Base-by-base conservation (phyloP, 1,140 invertebrate genomes). In the Rhyacophila brunnea region DNA sequence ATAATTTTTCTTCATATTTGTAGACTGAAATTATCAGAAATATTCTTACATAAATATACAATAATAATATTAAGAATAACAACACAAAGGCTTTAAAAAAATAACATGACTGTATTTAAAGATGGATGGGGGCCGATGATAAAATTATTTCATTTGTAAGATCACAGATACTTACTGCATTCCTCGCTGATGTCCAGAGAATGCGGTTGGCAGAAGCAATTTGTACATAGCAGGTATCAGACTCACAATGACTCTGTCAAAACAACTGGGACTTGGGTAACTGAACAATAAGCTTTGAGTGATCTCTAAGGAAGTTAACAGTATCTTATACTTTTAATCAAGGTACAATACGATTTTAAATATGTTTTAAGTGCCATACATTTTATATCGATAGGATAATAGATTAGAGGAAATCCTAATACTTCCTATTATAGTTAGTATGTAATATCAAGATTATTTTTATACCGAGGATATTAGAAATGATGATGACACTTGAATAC, bases 161-260 rank as follows among this genome's bases (percentile, higher is more conserved):
- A 49, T 49, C 47, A 49, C 47, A 49, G 47, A 49, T 19, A 46
- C 32, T 6, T 19, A 46, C 32, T 6, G 47, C 47, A 49, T 32
- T 49, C 32, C 2, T 14, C 13, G 6, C 9, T 3, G 47, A 34
- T 32, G 19, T 49, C 23, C 7, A 14, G 13, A 49, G 32, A 49
- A 17, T 32, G 47, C 28, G 10, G 6, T 49, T 32, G 9, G 11
- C 11, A 46, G 11, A 23, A 48, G 57, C 49, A 46, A 45, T 59
- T 59, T 59, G 57, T 59, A 59, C 57, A 58, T 52, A 36, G 38
- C 49, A 52, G 57, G 57, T 52, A 57, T 40, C 38, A 40, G 38
- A 40, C 38, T 40, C n/a, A n/a, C n/a, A n/a, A n/a, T n/a, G n/a
- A n/a, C n/a, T n/a, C 43, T 2, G 10, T 45, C 6, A 45, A 45